Percentiles rank a stretch among this genome's conserved stretches.
Evolutionary conservation across 2,888 invertebrate species (phyloP).

Genomic region (Pristionchus mayeri): DNA sequence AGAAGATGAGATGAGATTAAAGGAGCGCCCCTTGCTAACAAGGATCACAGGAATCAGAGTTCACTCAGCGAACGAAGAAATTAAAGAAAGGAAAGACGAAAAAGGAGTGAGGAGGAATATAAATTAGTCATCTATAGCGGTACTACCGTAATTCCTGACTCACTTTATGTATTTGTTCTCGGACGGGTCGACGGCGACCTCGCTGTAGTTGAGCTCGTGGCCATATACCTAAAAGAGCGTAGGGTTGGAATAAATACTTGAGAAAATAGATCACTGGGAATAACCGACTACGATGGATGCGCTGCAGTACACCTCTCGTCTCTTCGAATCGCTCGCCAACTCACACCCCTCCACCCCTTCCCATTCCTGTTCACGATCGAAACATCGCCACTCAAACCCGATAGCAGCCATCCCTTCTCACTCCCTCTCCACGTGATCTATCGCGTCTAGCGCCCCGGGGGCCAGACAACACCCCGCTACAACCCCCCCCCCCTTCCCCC

Average conservation of each 20-base stretch:
- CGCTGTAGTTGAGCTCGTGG: slow-evolving; percentile 91
- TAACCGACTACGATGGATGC: not conserved
- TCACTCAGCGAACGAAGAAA: not conserved
- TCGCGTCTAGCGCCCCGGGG: not conserved
- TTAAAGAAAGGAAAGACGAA: not conserved
- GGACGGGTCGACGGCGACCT: slow-evolving; percentile 80
- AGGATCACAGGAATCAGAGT: too few relatives aligned
- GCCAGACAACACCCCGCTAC: not conserved
- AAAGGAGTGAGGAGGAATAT: not conserved
- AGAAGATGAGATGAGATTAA: not conserved
- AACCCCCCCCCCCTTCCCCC: too few relatives aligned
- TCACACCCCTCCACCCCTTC: not conserved
- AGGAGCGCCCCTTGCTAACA: too few relatives aligned
- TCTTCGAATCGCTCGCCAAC: not conserved
- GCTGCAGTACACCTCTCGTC: not conserved
- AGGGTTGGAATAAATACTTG: too few relatives aligned
- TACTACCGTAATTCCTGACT: not conserved
- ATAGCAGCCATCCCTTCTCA: too few relatives aligned
- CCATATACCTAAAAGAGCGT: slow-evolving; percentile 84
- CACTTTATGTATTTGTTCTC: not conserved
- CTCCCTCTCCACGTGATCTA: not conserved
- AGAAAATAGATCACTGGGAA: not conserved
- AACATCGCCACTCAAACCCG: not conserved
- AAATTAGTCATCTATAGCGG: not conserved
- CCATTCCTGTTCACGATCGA: slow-evolving; percentile 6